Evolutionary conservation across 1,140 invertebrate genomes (phyloP), one percentile per base, ranked within the genome.

Genomic region (Rhagoletis zephyria): DNA sequence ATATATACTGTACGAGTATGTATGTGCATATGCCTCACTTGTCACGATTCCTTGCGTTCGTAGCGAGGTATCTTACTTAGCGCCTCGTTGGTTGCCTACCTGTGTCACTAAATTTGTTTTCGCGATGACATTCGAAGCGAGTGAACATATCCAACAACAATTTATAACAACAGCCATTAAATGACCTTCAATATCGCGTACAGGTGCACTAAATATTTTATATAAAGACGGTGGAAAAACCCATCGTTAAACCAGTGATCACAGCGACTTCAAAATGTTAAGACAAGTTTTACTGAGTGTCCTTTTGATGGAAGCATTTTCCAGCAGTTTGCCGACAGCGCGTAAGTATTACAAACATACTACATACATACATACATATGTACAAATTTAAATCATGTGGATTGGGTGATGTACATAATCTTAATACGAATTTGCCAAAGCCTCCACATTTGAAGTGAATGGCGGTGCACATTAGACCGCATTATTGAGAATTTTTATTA

Each of bases 251-350:
- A 67, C 4, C 64, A 67, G 64, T 67, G 4, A 30, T 67, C 4
- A 67, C 7, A 19, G 4, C 30, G 64, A 67, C n/a, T 77, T 77
- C 70, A 77, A 77, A 45, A 77, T 77, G 70, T 77, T 77, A 51
- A 51, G 16, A 77, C 70, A 77, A 77, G 70, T 77, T 10, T 77
- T 77, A 51, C 14, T 77, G 42, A 51, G 42, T 77, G 70, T 51
- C n/a, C 14, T 77, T 6, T 77, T 77, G 48, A 2, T 77, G 14
- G 5, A 14, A 3, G 70, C 48, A 4, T 48, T 77, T 30, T 16
- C 14, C 7, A 51, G 70, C 70, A 77, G 70, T 16, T 51, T 77
- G n/a, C 45, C 42, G 45, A 3, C 70, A n/a, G 48, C 45, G 4
- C 70, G 70, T 77, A 56, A 77, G 70, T 77, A 12, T 30, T 30